Evolutionary conservation across 2,113 vertebrate genomes (phyloP), one percentile per base, ranked within the genome.

Genomic region (Sinocyclocheilus maitianheensis): DNA sequence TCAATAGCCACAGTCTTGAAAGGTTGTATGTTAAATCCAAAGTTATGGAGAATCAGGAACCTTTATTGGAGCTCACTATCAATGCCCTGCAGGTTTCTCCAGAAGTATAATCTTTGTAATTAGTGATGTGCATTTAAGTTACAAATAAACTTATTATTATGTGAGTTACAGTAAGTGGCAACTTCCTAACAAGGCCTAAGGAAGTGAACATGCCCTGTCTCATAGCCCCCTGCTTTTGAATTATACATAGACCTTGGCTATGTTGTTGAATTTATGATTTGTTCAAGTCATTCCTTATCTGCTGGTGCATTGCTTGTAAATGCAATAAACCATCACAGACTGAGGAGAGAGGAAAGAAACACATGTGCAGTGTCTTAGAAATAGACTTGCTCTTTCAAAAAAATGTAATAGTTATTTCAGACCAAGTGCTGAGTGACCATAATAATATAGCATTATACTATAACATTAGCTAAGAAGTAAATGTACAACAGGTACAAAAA

Each of bases 41-140:
- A 40, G 55, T 5, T n/a, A 10, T 12, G 18, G 1, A 79, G 55
- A 62, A 6, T 40, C 18, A 58, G 24, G 18, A 80, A 24, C 58
- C 3, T 80, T 58, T 14, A 62, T 55, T 79, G n/a, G 34, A 62
- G 77, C 13, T 62, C 24, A 20, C 22, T 63, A 22, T 62, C 77
- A 80, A 5, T 79, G 34, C 12, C 77, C 22, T 62, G 77, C 55
- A 80, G 55, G 55, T 80, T 62, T 22, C 77, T 80, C 34, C 55
- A 62, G 34, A 34, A 34, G 20, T 62, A 40, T 43, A n/a, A 79
- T 80, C 20, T 40, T 62, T 80, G 20, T 10, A n/a, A 63, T 80
- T 80, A 79, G 2, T 62, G 20, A 79, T 13, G 3, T 79, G 53
- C n/a, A 43, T 43, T 62, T 16, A 62, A 63, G 55, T 43, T 43